Evolutionary conservation across 2,888 invertebrate genomes (phyloP), one percentile per base, ranked within the genome.

Genomic region (Trachelus iudaicus): DNA sequence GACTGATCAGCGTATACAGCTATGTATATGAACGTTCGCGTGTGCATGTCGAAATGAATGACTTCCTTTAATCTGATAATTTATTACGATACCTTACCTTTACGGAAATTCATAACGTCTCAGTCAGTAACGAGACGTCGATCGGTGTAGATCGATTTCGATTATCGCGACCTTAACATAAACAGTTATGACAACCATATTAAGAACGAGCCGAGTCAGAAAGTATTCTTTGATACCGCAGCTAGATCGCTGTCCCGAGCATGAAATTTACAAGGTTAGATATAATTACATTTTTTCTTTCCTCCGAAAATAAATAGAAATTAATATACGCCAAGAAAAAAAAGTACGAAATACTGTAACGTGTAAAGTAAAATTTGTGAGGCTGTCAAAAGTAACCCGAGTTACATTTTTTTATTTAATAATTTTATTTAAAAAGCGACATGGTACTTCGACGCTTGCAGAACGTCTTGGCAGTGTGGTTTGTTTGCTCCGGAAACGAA

Each of bases 191-290:
- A 56, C 56, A 23, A 56, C 56, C 23, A 56, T 56, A 56, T 56
- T 56, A 23, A 23, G 23, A 56, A 56, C 56, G 23, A 9, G 23
- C 9, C 23, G 56, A 23, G 9, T 56, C 56, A 56, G 89, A 34
- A 89, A 89, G 78, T 89, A 89, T 80, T 89, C 89, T 4, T 82
- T 90, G 34, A 85, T 89, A 69, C 87, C 89, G 12, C 85, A 88
- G 74, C 77, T 89, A 81, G 89, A 89, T 81, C 86, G 86, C 34
- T 88, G 87, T 79, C 88, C 87, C 76, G 87, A 87, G 76, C 84
- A 83, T 71, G 89, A 89, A 73, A 88, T 86, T 37, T 90, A 90
- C 76, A 89, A 88, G 86, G 86, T 86, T 76, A 75, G 84, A 56
- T 56, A 56, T 40, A 15, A 40, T 9, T 9, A 56, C 9, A 56